Percentiles rank a stretch among this genome's conserved stretches.
phyloP scores from a whole-genome alignment of 2,113 vertebrate genomes.

The Sarotherodon lohbergeri region DNA sequence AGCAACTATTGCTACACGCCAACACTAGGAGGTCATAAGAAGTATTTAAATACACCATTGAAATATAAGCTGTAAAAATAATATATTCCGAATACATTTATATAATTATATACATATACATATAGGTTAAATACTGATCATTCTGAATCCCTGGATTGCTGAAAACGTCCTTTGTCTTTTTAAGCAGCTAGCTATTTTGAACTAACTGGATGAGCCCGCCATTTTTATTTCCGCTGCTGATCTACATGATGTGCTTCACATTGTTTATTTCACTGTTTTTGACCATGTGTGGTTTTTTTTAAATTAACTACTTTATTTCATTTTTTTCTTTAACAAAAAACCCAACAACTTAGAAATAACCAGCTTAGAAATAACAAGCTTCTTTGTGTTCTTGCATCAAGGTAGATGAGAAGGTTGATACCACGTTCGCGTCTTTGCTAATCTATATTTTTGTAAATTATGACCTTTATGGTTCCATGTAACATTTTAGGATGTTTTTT shows the following conservation, averaged over 20 bases:
- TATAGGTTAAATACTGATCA: slow-evolving; percentile 78
- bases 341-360: background rate
- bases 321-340: slow-evolving; percentile 30
- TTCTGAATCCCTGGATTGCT: slow-evolving; percentile 70
- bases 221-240: background rate
- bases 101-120: slow-evolving; percentile 65
- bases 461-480: background rate
- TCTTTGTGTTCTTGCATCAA: background rate
- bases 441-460: background rate
- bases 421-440: background rate
- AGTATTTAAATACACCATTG: slow-evolving; percentile 67
- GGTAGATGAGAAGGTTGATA: background rate
- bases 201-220: slow-evolving; percentile 1
- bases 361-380: background rate
- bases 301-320: background rate
- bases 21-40: slow-evolving; percentile 67
- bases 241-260: slow-evolving; percentile 52
- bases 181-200: slow-evolving; percentile 43
- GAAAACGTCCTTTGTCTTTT: slow-evolving; percentile 43
- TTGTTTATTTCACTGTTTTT: slow-evolving; percentile 40
- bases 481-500: background rate
- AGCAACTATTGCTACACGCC: slow-evolving; percentile 56
- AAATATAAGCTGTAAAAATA: slow-evolving; percentile 66
- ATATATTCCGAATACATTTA: slow-evolving; percentile 69
- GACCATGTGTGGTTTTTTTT: background rate